Base-by-base conservation (phyloP, 1,140 invertebrate genomes). In the Drosophila takahashii region DNA sequence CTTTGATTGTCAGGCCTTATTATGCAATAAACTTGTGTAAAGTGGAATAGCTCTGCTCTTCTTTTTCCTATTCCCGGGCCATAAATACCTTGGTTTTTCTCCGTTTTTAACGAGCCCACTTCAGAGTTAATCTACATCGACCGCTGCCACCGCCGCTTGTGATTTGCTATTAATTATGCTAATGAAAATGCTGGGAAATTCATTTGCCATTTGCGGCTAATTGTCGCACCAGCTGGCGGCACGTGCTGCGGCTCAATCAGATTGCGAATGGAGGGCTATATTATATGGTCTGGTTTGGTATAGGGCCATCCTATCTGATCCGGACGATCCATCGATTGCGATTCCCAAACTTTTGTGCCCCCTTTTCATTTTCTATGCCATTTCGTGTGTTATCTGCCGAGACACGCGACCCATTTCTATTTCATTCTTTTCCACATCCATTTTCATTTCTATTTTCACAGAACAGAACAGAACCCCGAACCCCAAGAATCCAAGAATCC, bases 141-240 rank as follows among this genome's bases (percentile, higher is more conserved):
- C 36, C 48, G 18, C 27, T n/a, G 18, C 22, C 22, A 3, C 13
- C 22, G 22, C 13, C 13, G 57, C 22, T 37, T 41, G 39, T 52
- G 62, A 61, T 71, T 86, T 69, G 64, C 73, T 64, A 65, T 86
- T 81, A 85, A 81, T 85, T 77, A 81, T 86, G 67, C 61, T 77
- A 80, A 85, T 85, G 71, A 76, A 76, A 80, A 80, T 75, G 54
- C 53, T 60, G 54, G 60, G 51, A 78, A 87, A 87, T 87, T 76
- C 75, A 69, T 83, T 86, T 78, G 61, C 64, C 75, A 87, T 89
- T 87, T 87, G 79, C 75, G 83, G 76, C 83, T 87, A 89, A 87
- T 87, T 87, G 78, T 81, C 69, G 67, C 67, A 69, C 71, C 56
- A 44, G 47, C 52, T 51, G 13, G 53, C 18, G 54, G 51, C 58